These are phyloP conservation scores for Drosophila mayaguana DNA, from an alignment of 2,888 invertebrate genomes.

Conservation along the genomic window DNA sequence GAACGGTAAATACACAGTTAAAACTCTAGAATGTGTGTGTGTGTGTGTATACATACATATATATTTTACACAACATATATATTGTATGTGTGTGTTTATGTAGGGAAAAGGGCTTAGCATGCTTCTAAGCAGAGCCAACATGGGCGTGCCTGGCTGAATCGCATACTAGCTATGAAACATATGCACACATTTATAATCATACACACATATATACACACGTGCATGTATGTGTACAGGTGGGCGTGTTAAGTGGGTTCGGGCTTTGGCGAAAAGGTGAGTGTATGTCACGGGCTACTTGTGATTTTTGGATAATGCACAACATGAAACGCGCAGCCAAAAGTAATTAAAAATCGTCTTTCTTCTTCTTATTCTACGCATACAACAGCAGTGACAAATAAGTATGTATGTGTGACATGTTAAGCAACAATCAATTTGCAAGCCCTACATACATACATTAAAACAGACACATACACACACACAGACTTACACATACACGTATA, in stretches of 20 bases:
- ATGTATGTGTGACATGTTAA: slow-evolving; percentile 16
- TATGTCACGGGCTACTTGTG: slow-evolving; percentile 47
- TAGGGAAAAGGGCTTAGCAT: slow-evolving; percentile 13
- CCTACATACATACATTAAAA: slow-evolving; percentile 2
- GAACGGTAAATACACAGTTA: slow-evolving; percentile 35
- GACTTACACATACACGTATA: background rate
- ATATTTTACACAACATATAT: background rate
- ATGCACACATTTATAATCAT: background rate
- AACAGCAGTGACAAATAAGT: slow-evolving; percentile 4
- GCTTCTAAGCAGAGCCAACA: slow-evolving; percentile 34
- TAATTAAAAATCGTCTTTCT: slow-evolving; percentile 45
- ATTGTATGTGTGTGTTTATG: background rate
- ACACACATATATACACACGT: background rate
- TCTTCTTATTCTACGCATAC: slow-evolving; percentile 2
- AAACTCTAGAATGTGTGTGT: background rate
- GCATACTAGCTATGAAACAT: slow-evolving; percentile 3
- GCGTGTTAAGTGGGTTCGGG: background rate
- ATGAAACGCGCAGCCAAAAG: slow-evolving; percentile 48
- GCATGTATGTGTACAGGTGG: slow-evolving; percentile 3
- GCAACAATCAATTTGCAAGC: slow-evolving; percentile 6
- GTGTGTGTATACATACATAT: background rate
- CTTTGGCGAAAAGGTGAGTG: slow-evolving; percentile 31
- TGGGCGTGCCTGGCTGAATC: slow-evolving; percentile 27
- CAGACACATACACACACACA: background rate
- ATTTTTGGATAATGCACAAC: slow-evolving; percentile 55